Evolutionary conservation across 2,113 vertebrate genomes (phyloP).

Genomic region (Monarcha castaneiventris): DNA sequence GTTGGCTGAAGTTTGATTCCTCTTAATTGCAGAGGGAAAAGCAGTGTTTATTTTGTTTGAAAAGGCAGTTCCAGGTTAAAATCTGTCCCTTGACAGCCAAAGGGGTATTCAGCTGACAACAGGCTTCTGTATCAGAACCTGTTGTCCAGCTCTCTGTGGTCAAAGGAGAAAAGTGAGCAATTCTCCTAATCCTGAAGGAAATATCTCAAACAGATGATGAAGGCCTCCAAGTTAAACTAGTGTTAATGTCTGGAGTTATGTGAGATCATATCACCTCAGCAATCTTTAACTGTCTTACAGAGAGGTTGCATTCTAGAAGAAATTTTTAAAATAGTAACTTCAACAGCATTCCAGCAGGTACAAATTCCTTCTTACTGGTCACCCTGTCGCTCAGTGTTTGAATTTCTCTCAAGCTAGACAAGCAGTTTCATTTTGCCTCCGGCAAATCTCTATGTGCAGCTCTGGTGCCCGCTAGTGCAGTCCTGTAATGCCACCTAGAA

Average conservation of each 20-base stretch:
- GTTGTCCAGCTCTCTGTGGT: neutral
- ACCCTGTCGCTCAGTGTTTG: neutral
- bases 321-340: neutral
- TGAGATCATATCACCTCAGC: neutral
- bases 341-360: neutral
- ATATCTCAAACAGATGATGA: neutral
- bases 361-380: neutral
- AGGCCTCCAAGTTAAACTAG: neutral
- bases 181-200: neutral
- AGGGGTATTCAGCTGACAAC: neutral
- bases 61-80: neutral
- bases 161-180: neutral
- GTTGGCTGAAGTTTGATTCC: neutral
- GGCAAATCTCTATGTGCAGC: neutral
- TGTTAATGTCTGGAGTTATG: neutral
- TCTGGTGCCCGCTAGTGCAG: neutral
- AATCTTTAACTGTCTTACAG: neutral
- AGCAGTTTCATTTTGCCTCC: neutral
- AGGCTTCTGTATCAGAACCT: neutral
- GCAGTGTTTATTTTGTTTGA: neutral
- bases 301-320: neutral
- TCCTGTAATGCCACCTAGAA: neutral
- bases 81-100: neutral
- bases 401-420: neutral
- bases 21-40: neutral